These are phyloP conservation scores for Hylaea fasciaria DNA, from an alignment of 2,888 invertebrate species.

Conservation along the genomic window DNA sequence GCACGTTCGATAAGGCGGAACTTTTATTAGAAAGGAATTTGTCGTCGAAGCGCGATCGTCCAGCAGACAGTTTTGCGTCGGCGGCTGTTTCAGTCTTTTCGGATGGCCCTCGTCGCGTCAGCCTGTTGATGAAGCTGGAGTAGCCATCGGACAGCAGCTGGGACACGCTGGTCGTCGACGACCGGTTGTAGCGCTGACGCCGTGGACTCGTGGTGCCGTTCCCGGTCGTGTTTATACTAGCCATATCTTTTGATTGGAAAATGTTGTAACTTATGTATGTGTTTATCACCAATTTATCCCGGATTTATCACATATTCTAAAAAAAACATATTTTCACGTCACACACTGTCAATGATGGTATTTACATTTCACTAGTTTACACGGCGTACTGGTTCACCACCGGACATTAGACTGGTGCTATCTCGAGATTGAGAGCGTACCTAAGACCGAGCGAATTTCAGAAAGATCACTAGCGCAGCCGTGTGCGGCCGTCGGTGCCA, in stretches of 20 bases:
- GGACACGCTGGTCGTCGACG: conserved; percentile 92
- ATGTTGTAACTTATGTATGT: conserved; percentile 40
- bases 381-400: conserved; percentile 60
- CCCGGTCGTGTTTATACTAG: conserved; percentile 70
- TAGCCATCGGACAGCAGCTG: conserved; percentile 95
- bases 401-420: conserved; percentile 72
- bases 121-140: conserved; percentile 92
- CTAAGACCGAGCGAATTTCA: conserved; percentile 79
- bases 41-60: conserved; percentile 74
- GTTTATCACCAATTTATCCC: conserved; percentile 57
- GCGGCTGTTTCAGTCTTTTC: conserved; percentile 84
- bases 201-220: conserved; percentile 80
- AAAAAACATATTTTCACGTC: conserved; percentile 69
- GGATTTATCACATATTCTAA: conserved; percentile 70
- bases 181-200: conserved; percentile 90
- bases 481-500: conserved; percentile 86
- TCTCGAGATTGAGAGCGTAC: conserved; percentile 77
- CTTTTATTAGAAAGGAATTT: conserved; percentile 70
- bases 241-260: conserved; percentile 57
- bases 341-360: conserved; percentile 45
- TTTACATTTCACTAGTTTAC: conserved; percentile 43
- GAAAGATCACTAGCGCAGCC: conserved; percentile 82
- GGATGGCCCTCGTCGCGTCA: conserved; percentile 92
- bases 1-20: conserved; percentile 68
- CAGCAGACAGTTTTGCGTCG: conserved; percentile 65